phyloP scores from a whole-genome alignment of 2,888 invertebrate species.

The Dynastes tityus region DNA sequence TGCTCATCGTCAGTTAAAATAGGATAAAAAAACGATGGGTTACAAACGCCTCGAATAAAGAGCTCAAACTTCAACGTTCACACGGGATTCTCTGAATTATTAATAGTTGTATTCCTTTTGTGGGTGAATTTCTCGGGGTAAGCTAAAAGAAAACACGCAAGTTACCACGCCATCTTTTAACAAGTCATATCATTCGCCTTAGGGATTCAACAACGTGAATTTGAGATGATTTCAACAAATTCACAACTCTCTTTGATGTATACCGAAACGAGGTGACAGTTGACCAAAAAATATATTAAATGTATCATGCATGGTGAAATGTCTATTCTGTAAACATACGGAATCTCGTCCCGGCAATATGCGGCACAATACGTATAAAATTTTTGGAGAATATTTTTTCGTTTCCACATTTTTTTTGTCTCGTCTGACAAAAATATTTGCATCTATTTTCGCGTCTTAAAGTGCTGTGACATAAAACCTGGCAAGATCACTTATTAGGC shows the following conservation, averaged over 20 bases:
- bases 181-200: constrained; percentile 28
- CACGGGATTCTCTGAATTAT: constrained; percentile 47
- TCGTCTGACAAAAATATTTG: background rate
- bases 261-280: constrained; percentile 28
- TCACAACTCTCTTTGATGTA: constrained; percentile 34
- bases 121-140: constrained; percentile 39
- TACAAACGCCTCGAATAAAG: constrained; percentile 31
- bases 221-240: constrained; percentile 24
- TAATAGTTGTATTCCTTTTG: constrained; percentile 55
- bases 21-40: constrained; percentile 2
- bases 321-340: constrained; percentile 4
- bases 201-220: constrained; percentile 23
- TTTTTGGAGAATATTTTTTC: background rate
- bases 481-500: too few relatives aligned
- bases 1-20: background rate
- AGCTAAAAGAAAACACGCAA: constrained; percentile 31
- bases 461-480: too few relatives aligned
- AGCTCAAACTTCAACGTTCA: constrained; percentile 10
- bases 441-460: too few relatives aligned
- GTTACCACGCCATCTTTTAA: constrained; percentile 37
- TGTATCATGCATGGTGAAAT: constrained; percentile 14
- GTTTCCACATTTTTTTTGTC: background rate
- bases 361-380: constrained; percentile 3
- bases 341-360: background rate
- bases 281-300: constrained; percentile 33